Evolutionary conservation across 1,140 invertebrate genomes (phyloP).

Genomic region (Calephelis virginiensis): DNA sequence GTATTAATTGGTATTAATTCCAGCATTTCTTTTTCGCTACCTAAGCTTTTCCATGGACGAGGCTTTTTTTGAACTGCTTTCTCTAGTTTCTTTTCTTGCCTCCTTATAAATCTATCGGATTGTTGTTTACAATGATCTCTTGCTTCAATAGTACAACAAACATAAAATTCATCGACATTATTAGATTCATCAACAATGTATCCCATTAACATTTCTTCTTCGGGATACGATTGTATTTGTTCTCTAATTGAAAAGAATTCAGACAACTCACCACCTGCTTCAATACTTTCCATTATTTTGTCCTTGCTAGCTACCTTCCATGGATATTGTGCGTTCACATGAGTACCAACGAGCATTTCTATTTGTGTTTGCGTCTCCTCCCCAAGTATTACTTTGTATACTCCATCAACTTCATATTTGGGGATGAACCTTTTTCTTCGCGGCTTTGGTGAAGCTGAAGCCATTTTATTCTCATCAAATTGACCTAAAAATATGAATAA

Average conservation of each 20-base stretch:
- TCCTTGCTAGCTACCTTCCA: constrained; percentile 84
- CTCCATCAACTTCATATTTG: constrained; percentile 72
- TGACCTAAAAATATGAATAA: constrained; percentile 25
- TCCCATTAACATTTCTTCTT: constrained; percentile 82
- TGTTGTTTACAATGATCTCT: constrained; percentile 80
- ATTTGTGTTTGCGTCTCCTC: constrained; percentile 74
- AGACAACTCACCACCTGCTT: constrained; percentile 72
- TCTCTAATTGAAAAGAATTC: constrained; percentile 79
- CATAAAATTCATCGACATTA: constrained; percentile 83
- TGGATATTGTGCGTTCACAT: constrained; percentile 85
- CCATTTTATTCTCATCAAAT: constrained; percentile 37
- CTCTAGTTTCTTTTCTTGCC: constrained; percentile 80
- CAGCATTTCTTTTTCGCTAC: constrained; percentile 82
- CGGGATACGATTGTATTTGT: constrained; percentile 76
- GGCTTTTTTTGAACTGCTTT: constrained; percentile 81
- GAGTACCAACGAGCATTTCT: constrained; percentile 74
- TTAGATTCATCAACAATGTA: constrained; percentile 82
- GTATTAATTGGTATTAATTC: constrained; percentile 74
- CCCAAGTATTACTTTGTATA: constrained; percentile 52
- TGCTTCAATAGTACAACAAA: constrained; percentile 82
- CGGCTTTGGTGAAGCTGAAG: constrained; percentile 41
- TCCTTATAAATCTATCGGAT: constrained; percentile 65
- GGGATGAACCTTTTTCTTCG: constrained; percentile 65
- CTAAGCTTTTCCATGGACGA: constrained; percentile 80
- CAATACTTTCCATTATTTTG: constrained; percentile 80